phyloP scores from a whole-genome alignment of 2,888 invertebrate species.

The Abscondita cerata region DNA sequence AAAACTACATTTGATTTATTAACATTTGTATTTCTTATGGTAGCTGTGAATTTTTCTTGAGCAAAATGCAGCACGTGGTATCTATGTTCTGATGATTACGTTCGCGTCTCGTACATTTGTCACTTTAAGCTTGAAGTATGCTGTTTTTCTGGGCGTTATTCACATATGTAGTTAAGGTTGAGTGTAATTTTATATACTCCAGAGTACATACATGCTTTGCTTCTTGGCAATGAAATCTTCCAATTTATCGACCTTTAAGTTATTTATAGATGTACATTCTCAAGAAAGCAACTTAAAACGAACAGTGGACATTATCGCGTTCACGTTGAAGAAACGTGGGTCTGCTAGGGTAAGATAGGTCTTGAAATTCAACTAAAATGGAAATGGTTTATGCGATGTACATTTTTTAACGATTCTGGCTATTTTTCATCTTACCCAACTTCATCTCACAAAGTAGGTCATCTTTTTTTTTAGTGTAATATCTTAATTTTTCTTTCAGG shows the following conservation, averaged over 20 bases:
- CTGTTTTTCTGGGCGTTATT: not conserved
- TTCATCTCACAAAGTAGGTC: conserved; percentile 18
- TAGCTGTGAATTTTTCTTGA: not conserved
- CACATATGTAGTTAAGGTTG: too few species aligned
- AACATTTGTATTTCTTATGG: conserved; percentile 8
- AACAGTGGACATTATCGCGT: conserved; percentile 36
- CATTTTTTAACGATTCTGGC: conserved; percentile 37
- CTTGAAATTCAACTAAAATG: conserved; percentile 37
- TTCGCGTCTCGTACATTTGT: conserved; percentile 4
- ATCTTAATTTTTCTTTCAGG: conserved; percentile 27
- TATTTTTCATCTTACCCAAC: conserved; percentile 32
- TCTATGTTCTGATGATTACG: conserved; percentile 8
- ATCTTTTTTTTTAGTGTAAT: conserved; percentile 19
- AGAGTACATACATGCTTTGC: conserved; percentile 7
- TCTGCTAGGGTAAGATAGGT: conserved; percentile 36
- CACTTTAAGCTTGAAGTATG: not conserved
- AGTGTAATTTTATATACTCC: too few species aligned
- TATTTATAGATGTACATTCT: conserved; percentile 27
- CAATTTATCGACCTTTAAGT: conserved; percentile 30
- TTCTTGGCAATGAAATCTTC: conserved; percentile 34
- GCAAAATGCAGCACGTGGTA: conserved; percentile 2
- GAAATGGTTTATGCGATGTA: conserved; percentile 37
- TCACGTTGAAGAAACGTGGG: conserved; percentile 37
- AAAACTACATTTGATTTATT: conserved; percentile 5
- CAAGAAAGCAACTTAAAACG: conserved; percentile 27